These are phyloP conservation scores for Heliothis virescens DNA, from an alignment of 1,140 invertebrate genomes.

Conservation along the genomic window DNA sequence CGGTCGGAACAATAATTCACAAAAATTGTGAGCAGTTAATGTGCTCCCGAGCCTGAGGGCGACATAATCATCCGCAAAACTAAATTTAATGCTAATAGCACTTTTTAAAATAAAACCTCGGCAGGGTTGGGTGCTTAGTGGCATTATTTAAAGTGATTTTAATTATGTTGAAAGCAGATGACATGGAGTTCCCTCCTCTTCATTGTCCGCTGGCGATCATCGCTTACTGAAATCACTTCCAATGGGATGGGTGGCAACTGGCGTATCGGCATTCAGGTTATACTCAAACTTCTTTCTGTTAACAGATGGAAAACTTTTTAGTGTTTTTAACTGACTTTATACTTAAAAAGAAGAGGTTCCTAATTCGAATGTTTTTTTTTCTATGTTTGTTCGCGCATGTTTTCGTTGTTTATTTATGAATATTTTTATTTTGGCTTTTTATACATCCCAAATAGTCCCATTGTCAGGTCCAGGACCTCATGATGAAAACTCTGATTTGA, in stretches of 20 bases:
- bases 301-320: too few relatives aligned
- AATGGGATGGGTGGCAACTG: constrained; percentile 37
- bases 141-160: constrained; percentile 85
- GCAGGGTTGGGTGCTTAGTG: constrained; percentile 79
- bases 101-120: constrained; percentile 82
- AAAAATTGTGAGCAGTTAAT: constrained; percentile 81
- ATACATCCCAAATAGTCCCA: too few relatives aligned
- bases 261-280: neutral
- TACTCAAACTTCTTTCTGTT: neutral
- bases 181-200: constrained; percentile 80
- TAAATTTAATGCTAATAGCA: constrained; percentile 85
- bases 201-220: constrained; percentile 67
- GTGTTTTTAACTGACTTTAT: too few relatives aligned
- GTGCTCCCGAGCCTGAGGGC: constrained; percentile 72
- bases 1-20: constrained; percentile 80
- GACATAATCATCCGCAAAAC: constrained; percentile 85
- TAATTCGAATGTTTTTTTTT: too few relatives aligned
- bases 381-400: too few relatives aligned
- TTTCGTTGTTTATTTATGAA: too few relatives aligned
- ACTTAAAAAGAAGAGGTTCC: too few relatives aligned
- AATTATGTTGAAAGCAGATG: constrained; percentile 86
- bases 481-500: too few relatives aligned
- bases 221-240: constrained; percentile 45
- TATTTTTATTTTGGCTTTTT: too few relatives aligned
- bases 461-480: too few relatives aligned